phyloP scores from a whole-genome alignment of 2,888 invertebrate genomes.

The Tubulanus polymorphus region DNA sequence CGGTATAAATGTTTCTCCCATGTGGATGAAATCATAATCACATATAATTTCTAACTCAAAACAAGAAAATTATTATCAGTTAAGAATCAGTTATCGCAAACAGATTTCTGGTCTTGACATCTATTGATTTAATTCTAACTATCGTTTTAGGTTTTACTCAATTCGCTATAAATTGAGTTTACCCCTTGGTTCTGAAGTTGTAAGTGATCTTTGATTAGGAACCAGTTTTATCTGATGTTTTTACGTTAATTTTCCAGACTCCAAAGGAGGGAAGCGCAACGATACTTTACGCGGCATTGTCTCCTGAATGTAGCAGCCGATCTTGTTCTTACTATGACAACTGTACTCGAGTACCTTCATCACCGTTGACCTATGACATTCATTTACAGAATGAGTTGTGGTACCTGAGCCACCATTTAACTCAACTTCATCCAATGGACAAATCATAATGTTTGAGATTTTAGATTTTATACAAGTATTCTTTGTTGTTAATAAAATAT shows the following conservation, averaged over 20 bases:
- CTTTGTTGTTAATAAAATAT: too few relatives aligned
- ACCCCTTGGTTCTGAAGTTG: not conserved
- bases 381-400: conserved; percentile 23
- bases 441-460: too few relatives aligned
- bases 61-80: not conserved
- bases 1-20: too few relatives aligned
- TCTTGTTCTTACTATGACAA: conserved; percentile 33
- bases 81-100: too few relatives aligned
- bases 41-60: not conserved
- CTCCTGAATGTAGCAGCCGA: conserved; percentile 26
- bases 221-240: not conserved
- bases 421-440: not conserved
- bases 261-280: conserved; percentile 28
- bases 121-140: too few relatives aligned
- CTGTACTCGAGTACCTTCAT: conserved; percentile 18
- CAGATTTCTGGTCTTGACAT: too few relatives aligned
- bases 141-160: too few relatives aligned
- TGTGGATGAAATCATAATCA: too few relatives aligned
- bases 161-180: too few relatives aligned
- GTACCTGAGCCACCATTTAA: conserved; percentile 2
- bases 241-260: conserved; percentile 21
- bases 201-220: not conserved
- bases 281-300: conserved; percentile 28
- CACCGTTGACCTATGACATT: conserved; percentile 21
- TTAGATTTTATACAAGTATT: too few relatives aligned